Evolutionary conservation across 2,888 invertebrate species (phyloP), one percentile per base, ranked within the genome.

Genomic region (Epistrophe eligans): DNA sequence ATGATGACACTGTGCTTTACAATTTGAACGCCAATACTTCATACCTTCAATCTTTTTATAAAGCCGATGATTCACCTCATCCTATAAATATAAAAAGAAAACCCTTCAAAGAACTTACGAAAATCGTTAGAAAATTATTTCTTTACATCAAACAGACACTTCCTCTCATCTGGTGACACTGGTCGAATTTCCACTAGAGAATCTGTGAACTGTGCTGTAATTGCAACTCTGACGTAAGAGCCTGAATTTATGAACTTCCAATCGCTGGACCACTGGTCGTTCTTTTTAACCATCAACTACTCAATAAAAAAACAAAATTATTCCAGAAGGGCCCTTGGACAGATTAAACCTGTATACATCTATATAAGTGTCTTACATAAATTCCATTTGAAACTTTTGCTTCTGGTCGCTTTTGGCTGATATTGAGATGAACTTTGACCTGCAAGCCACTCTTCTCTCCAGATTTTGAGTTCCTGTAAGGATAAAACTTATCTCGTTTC

Each of bases 1-100:
- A 88, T 93, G 92, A 48, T 92, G 92, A 74, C 92, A 93, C 71
- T 90, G 90, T 17, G 90, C 89, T 15, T 90, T 90, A 74, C 93
- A 93, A 79, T 93, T 93, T 10, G 89, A 89, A 4, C 90, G 89
- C 90, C 91, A 91, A 80, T 93, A 93, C 0, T 71, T 32, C 6
- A 92, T 89, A 3, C 91, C 92, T 0, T 91, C 91, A 19, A 93
- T 88, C 32, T 91, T 92, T 58, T 90, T 91, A 66, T 91, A 92
- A 5, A 87, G 35, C 0, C 79, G 88, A 79, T 89, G 87, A 0
- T 89, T 4, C 4, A 43, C n/a, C 45, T 92, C 92, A 48, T 92
- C 91, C 90, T 90, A 10, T 52, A 40, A 3, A 24, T 24, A 0
- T 19, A 32, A 17, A 28, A 45, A 0, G 1, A 35, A 28, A 38